Base-by-base conservation (phyloP, 2,888 invertebrate genomes). In the Lepidochitona cinerea region DNA sequence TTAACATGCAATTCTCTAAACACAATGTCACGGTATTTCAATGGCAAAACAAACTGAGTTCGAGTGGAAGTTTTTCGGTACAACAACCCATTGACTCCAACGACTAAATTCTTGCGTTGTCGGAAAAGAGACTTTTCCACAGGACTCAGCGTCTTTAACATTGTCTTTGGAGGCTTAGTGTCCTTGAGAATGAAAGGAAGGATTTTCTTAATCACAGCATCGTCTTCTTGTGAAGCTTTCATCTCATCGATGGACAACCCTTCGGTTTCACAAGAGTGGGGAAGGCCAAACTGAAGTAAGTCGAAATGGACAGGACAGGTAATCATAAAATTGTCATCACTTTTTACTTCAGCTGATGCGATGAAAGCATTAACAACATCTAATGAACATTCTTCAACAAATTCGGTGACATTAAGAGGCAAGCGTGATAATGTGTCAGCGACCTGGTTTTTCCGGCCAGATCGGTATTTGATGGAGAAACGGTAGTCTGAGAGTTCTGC, bases 391-490 rank as follows among this genome's bases (percentile, higher is more conserved):
- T 7, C 26, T 37, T 66, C 37, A 23, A 37, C 12, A 66, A 23
- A 66, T 29, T 66, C 3, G n/a, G n/a, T 23, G 14, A 37, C 3
- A 36, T 66, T 37, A 18, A 66, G 23, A 14, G 66, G 66, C 37
- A 66, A 23, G n/a, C 75, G 49, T 12, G 54, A 74, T 18, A 73
- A 41, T 6, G 37, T 52, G 66, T 77, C 74, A 14, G 75, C 75
- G 35, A 70, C 75, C 1, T 23, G 14, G 36, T 75, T 75, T 7
- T 3, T n/a, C 35, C n/a, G n/a, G n/a, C 71, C 74, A 23, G 49
- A 29, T 26, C 65, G 23, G 65, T 74, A 71, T 26, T 14, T 32
- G 33, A 74, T 68, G 7, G 14, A 26, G 23, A 74, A 72, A 14
- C 53, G 35, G 49, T 72, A 76, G 12, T 71, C 54, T 1, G 69